phyloP scores from a whole-genome alignment of 2,888 invertebrate genomes.

The Mimachlamys varia region DNA sequence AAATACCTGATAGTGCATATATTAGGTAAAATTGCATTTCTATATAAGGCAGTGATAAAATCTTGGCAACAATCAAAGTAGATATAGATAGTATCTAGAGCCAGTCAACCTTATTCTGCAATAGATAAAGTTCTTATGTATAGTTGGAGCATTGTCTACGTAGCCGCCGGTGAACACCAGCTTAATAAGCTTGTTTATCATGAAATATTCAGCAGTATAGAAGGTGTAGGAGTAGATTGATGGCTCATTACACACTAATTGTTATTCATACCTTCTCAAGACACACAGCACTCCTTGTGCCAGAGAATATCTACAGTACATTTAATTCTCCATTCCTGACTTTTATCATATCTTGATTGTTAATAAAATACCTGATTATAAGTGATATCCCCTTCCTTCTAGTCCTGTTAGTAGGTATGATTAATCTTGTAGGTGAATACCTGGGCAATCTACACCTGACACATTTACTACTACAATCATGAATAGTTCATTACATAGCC shows the following conservation, averaged over 20 bases:
- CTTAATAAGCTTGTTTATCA: conserved; percentile 2
- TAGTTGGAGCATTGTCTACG: background rate
- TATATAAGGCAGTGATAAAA: too few species aligned
- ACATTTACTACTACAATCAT: too few species aligned
- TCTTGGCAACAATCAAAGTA: too few species aligned
- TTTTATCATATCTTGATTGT: background rate
- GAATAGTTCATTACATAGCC: too few species aligned
- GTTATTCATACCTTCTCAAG: background rate
- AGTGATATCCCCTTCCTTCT: too few species aligned
- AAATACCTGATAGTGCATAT: too few species aligned
- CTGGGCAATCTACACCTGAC: too few species aligned
- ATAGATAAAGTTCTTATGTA: background rate
- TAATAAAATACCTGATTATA: background rate
- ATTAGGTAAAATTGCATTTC: too few species aligned
- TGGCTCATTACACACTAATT: conserved; percentile 31
- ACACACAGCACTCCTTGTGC: background rate
- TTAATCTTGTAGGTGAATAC: too few species aligned
- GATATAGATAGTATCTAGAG: too few species aligned
- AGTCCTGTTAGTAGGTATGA: too few species aligned
- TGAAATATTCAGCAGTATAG: background rate
- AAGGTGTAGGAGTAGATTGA: conserved; percentile 26
- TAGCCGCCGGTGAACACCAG: background rate
- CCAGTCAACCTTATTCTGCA: background rate
- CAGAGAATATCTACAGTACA: background rate
- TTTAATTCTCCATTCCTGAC: background rate